Base-by-base conservation (phyloP, 2,888 invertebrate genomes). In the Scaptomyza caliginosa region DNA sequence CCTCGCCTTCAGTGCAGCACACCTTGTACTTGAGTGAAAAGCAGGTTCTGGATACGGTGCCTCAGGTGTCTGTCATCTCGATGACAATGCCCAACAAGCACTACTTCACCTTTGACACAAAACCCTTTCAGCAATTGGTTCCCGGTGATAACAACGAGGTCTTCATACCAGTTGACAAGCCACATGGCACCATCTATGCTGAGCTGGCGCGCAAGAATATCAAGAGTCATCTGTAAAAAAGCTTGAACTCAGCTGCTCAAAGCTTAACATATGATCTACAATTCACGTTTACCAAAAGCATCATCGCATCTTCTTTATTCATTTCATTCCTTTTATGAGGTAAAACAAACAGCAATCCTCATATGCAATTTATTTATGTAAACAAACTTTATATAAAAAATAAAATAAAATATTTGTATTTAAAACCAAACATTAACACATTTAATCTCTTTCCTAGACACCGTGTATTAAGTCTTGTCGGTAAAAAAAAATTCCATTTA, bases 71-170 rank as follows among this genome's bases (percentile, higher is more conserved):
- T 4, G 93, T 94, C 88, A 94, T 96, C 49, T 94, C 94, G 75
- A 95, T 96, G 94, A 93, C 93, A 63, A 94, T 96, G 94, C 96
- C 96, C 0, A 96, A 96, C 90, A 96, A 95, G 81, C 96, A 96
- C 88, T 96, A 96, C 89, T 93, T 95, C 78, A 94, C 93, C 75
- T 93, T 96, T 39, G 96, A 96, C 88, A 93, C 95, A 82, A 94
- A 94, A 6, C 95, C 94, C 79, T 96, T 96, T 91, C 94, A 95
- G 21, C 92, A 93, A 46, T 92, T 95, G 13, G 93, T 93, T 11
- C 93, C 94, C 17, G 93, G 93, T 0, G 93, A 94, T 21, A 92
- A 92, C 56, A 94, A 95, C 45, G 94, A 95, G 78, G 95, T 96
- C 34, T 95, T 95, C 86, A 93, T 95, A 52, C 96, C 96, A 0